Percentiles rank a stretch among this genome's conserved stretches.
phyloP scores from a whole-genome alignment of 2,797 vertebrate genomes.

The Leuciscus waleckii region DNA sequence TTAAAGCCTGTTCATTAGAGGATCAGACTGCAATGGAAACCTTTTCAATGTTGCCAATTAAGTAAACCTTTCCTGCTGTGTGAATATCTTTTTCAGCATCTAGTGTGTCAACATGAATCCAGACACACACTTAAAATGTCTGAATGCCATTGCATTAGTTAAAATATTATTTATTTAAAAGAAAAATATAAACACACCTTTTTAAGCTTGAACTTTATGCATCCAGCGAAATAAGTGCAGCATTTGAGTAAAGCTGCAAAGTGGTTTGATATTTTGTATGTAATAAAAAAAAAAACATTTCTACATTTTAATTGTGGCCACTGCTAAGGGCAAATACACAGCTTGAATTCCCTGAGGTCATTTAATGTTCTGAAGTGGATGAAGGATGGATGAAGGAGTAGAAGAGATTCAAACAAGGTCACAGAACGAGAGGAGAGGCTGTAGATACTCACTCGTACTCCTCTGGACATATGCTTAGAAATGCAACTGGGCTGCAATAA shows the following conservation, averaged over 20 bases:
- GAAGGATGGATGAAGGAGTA: not conserved
- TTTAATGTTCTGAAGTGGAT: not conserved
- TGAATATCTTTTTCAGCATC: not conserved
- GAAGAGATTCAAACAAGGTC: not conserved
- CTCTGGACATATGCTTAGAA: slow-evolving; percentile 88
- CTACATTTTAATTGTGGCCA: not conserved
- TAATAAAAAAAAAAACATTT: not conserved
- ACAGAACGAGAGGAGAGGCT: not conserved
- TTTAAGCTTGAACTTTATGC: not conserved
- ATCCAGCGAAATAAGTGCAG: not conserved
- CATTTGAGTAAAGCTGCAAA: slow-evolving; percentile 5
- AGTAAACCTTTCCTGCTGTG: slow-evolving; percentile 3
- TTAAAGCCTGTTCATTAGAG: slow-evolving; percentile 3
- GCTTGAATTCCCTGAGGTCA: not conserved
- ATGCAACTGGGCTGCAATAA: slow-evolving; percentile 82
- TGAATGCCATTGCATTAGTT: not conserved
- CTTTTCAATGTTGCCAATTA: slow-evolving; percentile 15
- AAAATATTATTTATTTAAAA: slow-evolving; percentile 1
- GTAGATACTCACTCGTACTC: slow-evolving; percentile 84
- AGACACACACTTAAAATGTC: not conserved
- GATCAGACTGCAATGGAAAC: not conserved
- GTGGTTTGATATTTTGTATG: not conserved
- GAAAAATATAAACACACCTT: not conserved
- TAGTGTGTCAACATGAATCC: slow-evolving; percentile 2
- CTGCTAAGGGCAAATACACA: not conserved